phyloP scores from a whole-genome alignment of 2,888 invertebrate genomes.

The Drosophila birchii region DNA sequence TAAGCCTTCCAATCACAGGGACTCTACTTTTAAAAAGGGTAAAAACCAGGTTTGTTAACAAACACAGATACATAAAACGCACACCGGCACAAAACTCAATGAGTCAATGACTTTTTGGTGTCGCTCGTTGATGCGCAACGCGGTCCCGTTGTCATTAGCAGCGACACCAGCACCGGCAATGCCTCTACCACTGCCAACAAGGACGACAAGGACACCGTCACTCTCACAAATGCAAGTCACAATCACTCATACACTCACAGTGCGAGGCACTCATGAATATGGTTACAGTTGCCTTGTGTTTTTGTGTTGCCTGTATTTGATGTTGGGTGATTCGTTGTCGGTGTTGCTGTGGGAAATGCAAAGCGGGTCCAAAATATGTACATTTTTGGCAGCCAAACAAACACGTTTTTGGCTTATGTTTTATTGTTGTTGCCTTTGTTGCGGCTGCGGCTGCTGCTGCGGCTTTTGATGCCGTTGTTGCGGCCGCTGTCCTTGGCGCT shows the following conservation, averaged over 20 bases:
- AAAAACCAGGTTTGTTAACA: conserved; percentile 1
- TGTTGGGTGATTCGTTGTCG: conserved; percentile 12
- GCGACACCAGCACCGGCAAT: conserved; percentile 51
- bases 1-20: no score
- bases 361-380: conserved; percentile 63
- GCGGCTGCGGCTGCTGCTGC: conserved; percentile 39
- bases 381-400: conserved; percentile 79
- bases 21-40: conserved; percentile 2
- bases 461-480: conserved; percentile 51
- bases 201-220: conserved; percentile 55
- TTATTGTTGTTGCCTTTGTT: conserved; percentile 64
- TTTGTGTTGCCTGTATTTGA: conserved; percentile 20
- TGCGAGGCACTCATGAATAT: conserved; percentile 35
- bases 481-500: conserved; percentile 67
- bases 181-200: conserved; percentile 15
- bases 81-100: conserved; percentile 63
- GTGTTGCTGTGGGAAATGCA: conserved; percentile 54
- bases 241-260: conserved; percentile 22
- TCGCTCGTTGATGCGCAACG: conserved; percentile 75
- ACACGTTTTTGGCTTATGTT: conserved; percentile 77
- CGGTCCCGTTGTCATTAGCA: conserved; percentile 77
- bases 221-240: conserved; percentile 53
- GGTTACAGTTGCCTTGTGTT: conserved; percentile 48
- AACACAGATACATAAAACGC: conserved; percentile 16
- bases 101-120: conserved; percentile 78